Conservation (phyloP, 2,113 vertebrate species). For the Atherinomorus stipes region DNA sequence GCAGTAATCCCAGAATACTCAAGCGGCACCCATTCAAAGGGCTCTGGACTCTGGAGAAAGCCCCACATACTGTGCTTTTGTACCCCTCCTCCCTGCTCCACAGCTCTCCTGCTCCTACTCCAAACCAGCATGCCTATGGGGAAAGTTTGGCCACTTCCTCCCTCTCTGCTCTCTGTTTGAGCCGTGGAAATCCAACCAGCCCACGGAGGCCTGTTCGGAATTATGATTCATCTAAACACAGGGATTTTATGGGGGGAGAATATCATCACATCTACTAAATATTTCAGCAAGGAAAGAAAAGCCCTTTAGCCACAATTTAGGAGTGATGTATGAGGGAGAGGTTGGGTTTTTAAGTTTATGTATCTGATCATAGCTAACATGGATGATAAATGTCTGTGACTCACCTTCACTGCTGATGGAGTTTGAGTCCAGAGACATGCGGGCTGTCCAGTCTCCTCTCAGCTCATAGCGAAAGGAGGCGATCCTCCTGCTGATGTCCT, state of each 20-base stretch:
- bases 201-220: conserved; percentile 56
- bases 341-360: too few relatives aligned
- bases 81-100: conserved; percentile 58
- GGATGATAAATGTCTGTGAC: conserved; percentile 33
- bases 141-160: conserved; percentile 74
- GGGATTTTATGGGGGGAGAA: conserved; percentile 30
- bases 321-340: background rate
- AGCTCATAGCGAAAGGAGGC: conserved; percentile 92
- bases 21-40: conserved; percentile 79
- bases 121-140: conserved; percentile 65
- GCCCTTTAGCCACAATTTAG: background rate
- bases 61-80: conserved; percentile 85
- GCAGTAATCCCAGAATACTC: conserved; percentile 84
- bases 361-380: conserved; percentile 16
- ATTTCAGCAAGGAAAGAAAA: background rate
- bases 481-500: conserved; percentile 93
- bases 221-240: conserved; percentile 53
- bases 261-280: conserved; percentile 2
- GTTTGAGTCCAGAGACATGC: conserved; percentile 79
- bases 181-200: conserved; percentile 48
- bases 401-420: conserved; percentile 84
- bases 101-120: conserved; percentile 49
- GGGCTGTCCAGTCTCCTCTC: conserved; percentile 84
- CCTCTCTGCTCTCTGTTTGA: conserved; percentile 44
- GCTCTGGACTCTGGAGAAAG: conserved; percentile 73